Conservation (phyloP, 2,797 vertebrate genomes). For the Saguinus oedipus region DNA sequence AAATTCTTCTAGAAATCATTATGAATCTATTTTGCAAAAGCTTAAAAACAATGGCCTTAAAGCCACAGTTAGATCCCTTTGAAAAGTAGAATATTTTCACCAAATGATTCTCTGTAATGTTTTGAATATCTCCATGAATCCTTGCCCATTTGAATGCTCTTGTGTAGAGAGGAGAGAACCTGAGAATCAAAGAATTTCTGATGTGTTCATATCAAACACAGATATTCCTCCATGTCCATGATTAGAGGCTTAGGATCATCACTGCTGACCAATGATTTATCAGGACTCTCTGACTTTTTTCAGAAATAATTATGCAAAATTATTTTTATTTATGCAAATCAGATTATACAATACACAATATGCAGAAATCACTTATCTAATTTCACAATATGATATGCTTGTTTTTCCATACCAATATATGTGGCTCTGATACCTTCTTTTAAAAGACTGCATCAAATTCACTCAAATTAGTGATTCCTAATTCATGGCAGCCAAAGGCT, state of each 20-base stretch:
- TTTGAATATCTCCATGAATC: constrained; percentile 5
- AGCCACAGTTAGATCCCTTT: neutral
- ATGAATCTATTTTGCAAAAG: constrained; percentile 31
- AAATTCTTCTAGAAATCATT: constrained; percentile 37
- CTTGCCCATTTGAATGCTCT: neutral
- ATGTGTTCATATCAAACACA: neutral
- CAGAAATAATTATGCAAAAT: neutral
- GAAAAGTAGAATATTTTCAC: neutral
- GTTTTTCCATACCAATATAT: neutral
- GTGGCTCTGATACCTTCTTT: constrained; percentile 9
- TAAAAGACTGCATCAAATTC: constrained; percentile 14
- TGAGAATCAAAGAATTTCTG: neutral
- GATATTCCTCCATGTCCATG: neutral
- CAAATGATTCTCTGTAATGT: neutral
- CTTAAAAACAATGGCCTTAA: constrained; percentile 12
- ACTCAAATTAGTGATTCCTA: neutral
- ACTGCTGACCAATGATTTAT: neutral
- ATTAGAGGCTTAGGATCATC: neutral
- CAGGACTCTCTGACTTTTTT: neutral
- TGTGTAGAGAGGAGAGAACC: neutral
- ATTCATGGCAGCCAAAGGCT: neutral
- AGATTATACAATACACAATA: neutral
- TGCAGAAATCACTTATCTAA: neutral
- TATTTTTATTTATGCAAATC: constrained; percentile 51
- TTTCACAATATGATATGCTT: neutral